These are phyloP conservation scores for Marasmarcha lunaedactyla DNA, from an alignment of 2,888 invertebrate genomes.

Conservation along the genomic window DNA sequence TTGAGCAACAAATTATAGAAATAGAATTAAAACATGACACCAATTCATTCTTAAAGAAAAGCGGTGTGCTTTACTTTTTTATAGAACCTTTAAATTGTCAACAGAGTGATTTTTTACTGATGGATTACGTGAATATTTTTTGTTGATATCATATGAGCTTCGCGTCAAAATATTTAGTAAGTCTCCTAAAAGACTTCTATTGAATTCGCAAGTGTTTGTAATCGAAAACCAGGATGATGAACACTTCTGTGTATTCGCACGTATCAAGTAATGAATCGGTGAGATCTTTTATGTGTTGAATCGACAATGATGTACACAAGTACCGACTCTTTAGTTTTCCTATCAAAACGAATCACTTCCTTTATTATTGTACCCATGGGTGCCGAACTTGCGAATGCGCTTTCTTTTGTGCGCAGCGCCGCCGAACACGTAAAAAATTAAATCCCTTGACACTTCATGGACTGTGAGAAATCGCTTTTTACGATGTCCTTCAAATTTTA, in stretches of 20 bases:
- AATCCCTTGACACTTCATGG: constrained; percentile 33
- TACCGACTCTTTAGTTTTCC: constrained; percentile 39
- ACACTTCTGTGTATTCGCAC: too few relatives aligned
- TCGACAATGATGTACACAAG: constrained; percentile 38
- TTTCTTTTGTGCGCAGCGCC: constrained; percentile 27
- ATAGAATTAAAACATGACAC: too few relatives aligned
- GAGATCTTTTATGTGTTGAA: constrained; percentile 20
- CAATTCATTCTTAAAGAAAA: too few relatives aligned
- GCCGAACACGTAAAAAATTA: constrained; percentile 24
- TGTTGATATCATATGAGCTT: too few relatives aligned
- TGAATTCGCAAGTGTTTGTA: constrained; percentile 11
- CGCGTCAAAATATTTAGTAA: too few relatives aligned
- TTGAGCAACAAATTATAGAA: background rate
- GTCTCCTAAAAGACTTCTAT: background rate
- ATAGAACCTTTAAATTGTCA: too few relatives aligned
- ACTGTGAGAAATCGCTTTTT: constrained; percentile 35
- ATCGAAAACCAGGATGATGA: constrained; percentile 2
- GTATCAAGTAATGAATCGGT: too few relatives aligned
- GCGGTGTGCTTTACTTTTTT: too few relatives aligned
- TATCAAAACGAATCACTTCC: constrained; percentile 47
- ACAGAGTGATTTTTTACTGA: too few relatives aligned
- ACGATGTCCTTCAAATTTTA: constrained; percentile 16
- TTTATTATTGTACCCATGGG: constrained; percentile 35
- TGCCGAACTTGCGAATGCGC: constrained; percentile 42
- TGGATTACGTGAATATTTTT: too few relatives aligned